Base-by-base conservation (phyloP, 2,797 vertebrate species). In the Pogonophryne albipinna region DNA sequence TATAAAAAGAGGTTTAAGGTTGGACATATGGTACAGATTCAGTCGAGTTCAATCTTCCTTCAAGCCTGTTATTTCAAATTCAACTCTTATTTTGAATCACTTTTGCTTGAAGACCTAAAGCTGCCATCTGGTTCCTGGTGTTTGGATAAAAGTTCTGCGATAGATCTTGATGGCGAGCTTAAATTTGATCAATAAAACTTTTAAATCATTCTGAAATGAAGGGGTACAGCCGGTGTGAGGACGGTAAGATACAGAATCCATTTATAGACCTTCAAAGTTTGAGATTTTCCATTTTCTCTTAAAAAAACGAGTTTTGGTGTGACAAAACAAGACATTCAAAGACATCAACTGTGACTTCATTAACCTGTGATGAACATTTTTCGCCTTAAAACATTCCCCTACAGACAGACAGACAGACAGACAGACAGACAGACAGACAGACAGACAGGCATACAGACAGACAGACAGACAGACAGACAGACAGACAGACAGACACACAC, bases 61-160 rank as follows among this genome's bases (percentile, higher is more conserved):
- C 4, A 58, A 27, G 19, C 42, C 34, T 53, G 8, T 57, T 74
- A 4, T 60, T 83, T 81, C 15, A 72, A 61, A 60, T 9, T 80
- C 9, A 46, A 46, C 9, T 86, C 38, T 34, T 53, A 19, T 63
- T 52, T 71, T 78, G 17, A 71, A 76, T 61, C 69, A 45, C 63
- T 74, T 65, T 27, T 57, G 19, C 17, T 41, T 4, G 3, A 59
- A 71, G 41, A 78, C 57, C 51, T 81, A 13, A 41, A 72, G 47
- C 38, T 68, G 31, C 67, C 59, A 67, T 72, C 72, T 67, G 59
- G 19, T 67, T 76, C 34, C 14, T 12, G 10, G 10, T 11, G 61
- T 59, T 63, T 15, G 23, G 57, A 38, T 49, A 63, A 55, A 84
- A 0, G 53, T 16, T 44, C 27, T 69, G 20, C 11, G 6, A 63